Base-by-base conservation (phyloP, 2,113 vertebrate genomes). In the Triplophysa siluroides region DNA sequence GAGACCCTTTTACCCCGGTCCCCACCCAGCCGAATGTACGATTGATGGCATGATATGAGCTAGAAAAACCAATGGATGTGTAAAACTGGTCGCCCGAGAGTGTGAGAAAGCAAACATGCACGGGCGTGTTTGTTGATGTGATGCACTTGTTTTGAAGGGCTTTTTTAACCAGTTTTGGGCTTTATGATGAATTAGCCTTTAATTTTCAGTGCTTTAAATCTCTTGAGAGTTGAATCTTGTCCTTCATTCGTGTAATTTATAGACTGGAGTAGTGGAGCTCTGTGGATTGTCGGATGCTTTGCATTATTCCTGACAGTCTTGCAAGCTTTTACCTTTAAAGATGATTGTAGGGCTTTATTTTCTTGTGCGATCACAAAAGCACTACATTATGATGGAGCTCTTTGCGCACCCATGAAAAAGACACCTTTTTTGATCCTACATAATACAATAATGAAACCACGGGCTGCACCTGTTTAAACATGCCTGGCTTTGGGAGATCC, bases 381-480 rank as follows among this genome's bases (percentile, higher is more conserved):
- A 24, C 43, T 45, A 45, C 10, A 45, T 12, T 8, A 62, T 69
- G 29, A 23, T 43, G 21, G 71, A 69, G 13, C n/a, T 29, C 47
- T 54, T 47, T 75, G 23, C 23, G 33, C 64, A 19, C 68, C 19
- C 60, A 62, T 56, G 26, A 79, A 76, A 12, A 52, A 61, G 81
- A 76, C 70, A 69, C 58, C 19, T 70, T 64, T 79, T 83, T 77
- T 65, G 58, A 45, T 38, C 58, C 26, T 29, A 67, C 18, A 45
- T 56, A 68, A 58, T 70, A 67, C 64, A 69, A 65, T 79, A 78
- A 70, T 69, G 47, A 43, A 83, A 76, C 16, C 6, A 33, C 26
- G n/a, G 26, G 62, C 67, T 80, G 19, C 80, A 86, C 85, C 78
- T 82, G 82, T 84, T 76, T 24, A 77, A 86, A 86, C 83, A 86